A percentile compares a stretch with the other conserved stretches of the same genome.
These are phyloP conservation scores for Remorina albescens DNA, from an alignment of 2,797 vertebrate species.

Conservation along the genomic window DNA sequence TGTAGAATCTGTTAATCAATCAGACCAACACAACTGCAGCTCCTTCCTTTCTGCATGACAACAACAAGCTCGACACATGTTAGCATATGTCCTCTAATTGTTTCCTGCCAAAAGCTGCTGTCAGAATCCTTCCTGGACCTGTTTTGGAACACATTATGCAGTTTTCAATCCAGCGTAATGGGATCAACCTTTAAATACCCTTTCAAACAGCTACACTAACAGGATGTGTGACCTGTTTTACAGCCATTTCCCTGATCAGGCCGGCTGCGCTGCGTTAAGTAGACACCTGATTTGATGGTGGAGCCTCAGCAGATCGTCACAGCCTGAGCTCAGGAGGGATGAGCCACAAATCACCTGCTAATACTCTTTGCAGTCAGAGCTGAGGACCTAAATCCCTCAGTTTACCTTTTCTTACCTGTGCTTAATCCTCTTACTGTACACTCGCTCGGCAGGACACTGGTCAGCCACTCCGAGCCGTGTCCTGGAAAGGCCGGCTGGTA, in stretches of 20 bases:
- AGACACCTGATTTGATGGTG: constrained; percentile 78
- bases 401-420: constrained; percentile 87
- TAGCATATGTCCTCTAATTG: constrained; percentile 42
- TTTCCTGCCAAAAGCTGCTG: constrained; percentile 49
- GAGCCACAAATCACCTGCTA: constrained; percentile 93
- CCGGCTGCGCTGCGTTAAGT: constrained; percentile 70
- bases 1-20: constrained; percentile 26
- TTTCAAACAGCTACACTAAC: constrained; percentile 74
- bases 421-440: constrained; percentile 83
- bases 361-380: constrained; percentile 89
- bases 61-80: constrained; percentile 35
- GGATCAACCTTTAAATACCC: constrained; percentile 76
- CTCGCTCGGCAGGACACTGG: constrained; percentile 77
- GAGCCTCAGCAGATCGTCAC: constrained; percentile 84
- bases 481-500: constrained; percentile 68
- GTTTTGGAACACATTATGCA: constrained; percentile 63
- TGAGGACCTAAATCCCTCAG: constrained; percentile 87
- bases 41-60: neutral
- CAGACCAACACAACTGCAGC: constrained; percentile 10
- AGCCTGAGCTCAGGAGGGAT: constrained; percentile 84
- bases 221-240: constrained; percentile 65
- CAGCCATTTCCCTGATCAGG: constrained; percentile 64
- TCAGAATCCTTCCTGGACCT: constrained; percentile 69
- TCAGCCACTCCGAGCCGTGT: constrained; percentile 64
- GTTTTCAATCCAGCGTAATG: constrained; percentile 75